phyloP scores from a whole-genome alignment of 2,113 vertebrate species.

The Choloepus hoffmanni region DNA sequence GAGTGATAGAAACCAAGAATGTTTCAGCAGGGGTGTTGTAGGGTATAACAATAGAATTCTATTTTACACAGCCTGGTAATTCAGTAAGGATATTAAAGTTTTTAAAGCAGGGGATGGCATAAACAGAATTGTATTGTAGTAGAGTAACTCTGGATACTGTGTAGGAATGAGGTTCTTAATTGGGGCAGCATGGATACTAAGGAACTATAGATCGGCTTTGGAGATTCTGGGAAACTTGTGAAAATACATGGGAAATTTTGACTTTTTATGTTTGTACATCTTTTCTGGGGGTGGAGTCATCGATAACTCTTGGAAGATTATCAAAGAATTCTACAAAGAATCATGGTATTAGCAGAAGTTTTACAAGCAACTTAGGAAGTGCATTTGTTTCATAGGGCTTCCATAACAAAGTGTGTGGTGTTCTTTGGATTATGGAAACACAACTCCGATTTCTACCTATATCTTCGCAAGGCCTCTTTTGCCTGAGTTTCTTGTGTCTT shows the following conservation, averaged over 20 bases:
- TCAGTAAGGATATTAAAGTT: neutral
- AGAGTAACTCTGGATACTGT: neutral
- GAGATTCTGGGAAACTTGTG: neutral
- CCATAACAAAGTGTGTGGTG: neutral
- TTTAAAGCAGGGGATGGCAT: neutral
- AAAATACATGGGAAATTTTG: neutral
- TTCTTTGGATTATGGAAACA: neutral
- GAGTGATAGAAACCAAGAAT: neutral
- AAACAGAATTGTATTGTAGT: neutral
- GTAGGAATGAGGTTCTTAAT: neutral
- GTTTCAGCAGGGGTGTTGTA: neutral
- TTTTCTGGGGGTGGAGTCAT: neutral
- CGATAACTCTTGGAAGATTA: neutral
- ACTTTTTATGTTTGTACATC: neutral
- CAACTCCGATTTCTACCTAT: neutral
- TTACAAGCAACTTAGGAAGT: neutral
- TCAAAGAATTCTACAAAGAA: neutral
- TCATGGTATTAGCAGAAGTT: neutral
- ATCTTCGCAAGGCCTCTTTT: neutral
- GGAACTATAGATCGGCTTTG: neutral
- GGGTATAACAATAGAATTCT: neutral
- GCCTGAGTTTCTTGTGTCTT: neutral
- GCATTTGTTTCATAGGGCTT: neutral
- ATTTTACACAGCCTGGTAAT: neutral
- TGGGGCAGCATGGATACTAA: neutral